Conservation (phyloP, 2,113 vertebrate species). For the Nothoprocta pentlandii region DNA sequence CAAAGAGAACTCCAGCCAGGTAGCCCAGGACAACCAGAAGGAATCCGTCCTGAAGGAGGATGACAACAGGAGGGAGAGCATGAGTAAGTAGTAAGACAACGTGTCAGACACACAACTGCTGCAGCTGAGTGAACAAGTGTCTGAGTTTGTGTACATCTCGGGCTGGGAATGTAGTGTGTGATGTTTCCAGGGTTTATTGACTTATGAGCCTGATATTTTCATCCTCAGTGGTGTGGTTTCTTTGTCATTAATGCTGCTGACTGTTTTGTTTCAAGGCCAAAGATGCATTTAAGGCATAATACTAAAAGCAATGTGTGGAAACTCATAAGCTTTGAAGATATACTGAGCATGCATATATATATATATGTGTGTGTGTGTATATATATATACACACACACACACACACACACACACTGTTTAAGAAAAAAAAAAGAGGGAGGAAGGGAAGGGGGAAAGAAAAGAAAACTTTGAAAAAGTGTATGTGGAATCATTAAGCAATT, state of each 20-base stretch:
- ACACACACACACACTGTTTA: not conserved
- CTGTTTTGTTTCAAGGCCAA: not conserved
- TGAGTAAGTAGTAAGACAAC: constrained; percentile 82
- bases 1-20: constrained; percentile 94
- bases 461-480: not conserved
- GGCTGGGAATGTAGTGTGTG: not conserved
- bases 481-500: accelerated
- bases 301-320: not conserved
- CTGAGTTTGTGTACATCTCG: accelerated
- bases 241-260: not conserved
- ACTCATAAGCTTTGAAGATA: accelerated
- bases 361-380: too few species aligned
- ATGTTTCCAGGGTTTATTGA: accelerated
- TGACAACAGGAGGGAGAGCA: constrained; percentile 88
- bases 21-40: constrained; percentile 87
- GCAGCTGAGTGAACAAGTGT: not conserved
- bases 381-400: too few species aligned
- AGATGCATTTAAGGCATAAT: not conserved
- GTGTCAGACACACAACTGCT: not conserved
- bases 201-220: not conserved
- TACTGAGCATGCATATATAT: not conserved
- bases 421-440: not conserved
- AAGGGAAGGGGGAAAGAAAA: not conserved
- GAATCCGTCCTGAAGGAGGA: constrained; percentile 85
- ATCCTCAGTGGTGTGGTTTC: not conserved